Conservation (phyloP, 92 coral and sea anemone species). For the Epizoanthus stellaris region DNA sequence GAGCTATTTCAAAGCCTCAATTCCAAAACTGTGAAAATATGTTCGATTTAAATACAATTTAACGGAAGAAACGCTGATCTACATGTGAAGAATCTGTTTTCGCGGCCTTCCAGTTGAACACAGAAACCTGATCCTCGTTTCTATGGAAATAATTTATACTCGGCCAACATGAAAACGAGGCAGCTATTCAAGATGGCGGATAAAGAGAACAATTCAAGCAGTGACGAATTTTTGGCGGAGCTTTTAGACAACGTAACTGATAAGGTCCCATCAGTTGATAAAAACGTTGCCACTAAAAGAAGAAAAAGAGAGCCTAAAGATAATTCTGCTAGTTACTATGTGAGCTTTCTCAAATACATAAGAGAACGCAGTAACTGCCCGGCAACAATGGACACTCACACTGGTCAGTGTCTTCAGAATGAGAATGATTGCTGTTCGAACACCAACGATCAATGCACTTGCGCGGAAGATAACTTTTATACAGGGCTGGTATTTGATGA, state of each 20-base stretch:
- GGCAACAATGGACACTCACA: no score
- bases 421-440: not conserved
- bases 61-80: not conserved
- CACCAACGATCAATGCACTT: not conserved
- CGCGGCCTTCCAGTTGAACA: not conserved
- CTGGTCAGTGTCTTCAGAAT: not conserved
- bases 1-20: not conserved
- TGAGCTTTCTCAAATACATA: constrained; percentile 9
- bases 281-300: not conserved
- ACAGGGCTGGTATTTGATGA: not conserved
- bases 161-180: constrained; percentile 21
- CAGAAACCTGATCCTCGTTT: constrained; percentile 12
- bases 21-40: not conserved
- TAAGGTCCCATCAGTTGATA: not conserved
- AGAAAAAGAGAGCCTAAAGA: not conserved
- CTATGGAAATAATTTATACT: constrained; percentile 11
- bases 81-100: not conserved
- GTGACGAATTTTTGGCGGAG: constrained; percentile 12
- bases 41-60: not conserved
- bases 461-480: not conserved
- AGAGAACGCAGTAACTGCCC: not conserved
- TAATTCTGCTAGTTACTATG: not conserved
- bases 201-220: not conserved
- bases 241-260: not conserved
- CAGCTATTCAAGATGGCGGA: constrained; percentile 15